These are phyloP conservation scores for Caerostris extrusa DNA, from an alignment of 1,140 invertebrate species.

Conservation along the genomic window DNA sequence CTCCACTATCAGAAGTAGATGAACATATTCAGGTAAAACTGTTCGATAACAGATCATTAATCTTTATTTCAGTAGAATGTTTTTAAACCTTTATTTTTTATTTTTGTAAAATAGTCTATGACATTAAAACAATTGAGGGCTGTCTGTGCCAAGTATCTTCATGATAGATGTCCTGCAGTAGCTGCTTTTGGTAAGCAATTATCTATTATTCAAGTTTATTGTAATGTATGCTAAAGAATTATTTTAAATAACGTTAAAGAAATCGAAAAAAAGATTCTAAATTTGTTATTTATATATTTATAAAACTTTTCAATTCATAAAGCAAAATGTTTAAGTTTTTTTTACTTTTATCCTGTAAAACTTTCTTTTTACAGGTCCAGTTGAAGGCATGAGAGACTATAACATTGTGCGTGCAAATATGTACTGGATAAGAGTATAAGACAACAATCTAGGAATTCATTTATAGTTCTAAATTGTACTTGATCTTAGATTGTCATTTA, in stretches of 20 bases:
- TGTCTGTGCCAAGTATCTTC: conserved; percentile 69
- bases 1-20: conserved; percentile 61
- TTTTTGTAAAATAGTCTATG: conserved; percentile 43
- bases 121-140: conserved; percentile 51
- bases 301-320: neutral
- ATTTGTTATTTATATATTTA: neutral
- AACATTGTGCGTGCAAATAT: conserved; percentile 90
- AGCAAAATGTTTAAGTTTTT: neutral
- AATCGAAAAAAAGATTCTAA: neutral
- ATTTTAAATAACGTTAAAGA: neutral
- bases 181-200: conserved; percentile 69
- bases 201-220: neutral
- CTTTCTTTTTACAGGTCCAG: conserved; percentile 83
- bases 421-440: conserved; percentile 94
- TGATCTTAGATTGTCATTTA: too few relatives aligned
- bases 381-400: conserved; percentile 95
- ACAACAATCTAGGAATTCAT: too few relatives aligned
- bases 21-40: conserved; percentile 65
- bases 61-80: neutral
- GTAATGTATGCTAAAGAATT: neutral
- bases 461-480: too few relatives aligned
- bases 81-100: neutral
- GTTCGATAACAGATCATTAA: neutral
- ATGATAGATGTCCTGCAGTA: conserved; percentile 74
- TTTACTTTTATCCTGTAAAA: neutral